Conservation (phyloP, 2,113 vertebrate species). For the Todiramphus saurophagus region DNA sequence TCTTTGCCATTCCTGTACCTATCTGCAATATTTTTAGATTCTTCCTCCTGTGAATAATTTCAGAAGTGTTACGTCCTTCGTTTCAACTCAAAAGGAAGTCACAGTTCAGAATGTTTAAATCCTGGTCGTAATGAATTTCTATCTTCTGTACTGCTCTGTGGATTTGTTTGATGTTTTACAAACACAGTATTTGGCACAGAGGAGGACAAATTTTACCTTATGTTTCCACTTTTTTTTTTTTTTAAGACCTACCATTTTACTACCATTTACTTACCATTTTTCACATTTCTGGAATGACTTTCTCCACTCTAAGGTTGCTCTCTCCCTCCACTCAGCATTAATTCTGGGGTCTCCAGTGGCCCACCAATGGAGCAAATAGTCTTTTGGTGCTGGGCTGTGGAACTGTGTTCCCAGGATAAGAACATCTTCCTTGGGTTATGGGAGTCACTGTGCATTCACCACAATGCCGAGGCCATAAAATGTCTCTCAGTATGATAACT, state of each 20-base stretch:
- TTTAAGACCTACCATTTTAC: neutral
- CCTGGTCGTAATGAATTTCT: neutral
- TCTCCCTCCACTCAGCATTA: neutral
- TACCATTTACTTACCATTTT: no score
- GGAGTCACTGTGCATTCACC: neutral
- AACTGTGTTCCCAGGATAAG: neutral
- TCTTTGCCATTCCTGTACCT: neutral
- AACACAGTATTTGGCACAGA: neutral
- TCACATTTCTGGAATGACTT: neutral
- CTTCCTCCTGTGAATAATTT: constrained; percentile 2
- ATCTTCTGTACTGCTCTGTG: neutral
- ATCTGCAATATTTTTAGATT: constrained; percentile 21
- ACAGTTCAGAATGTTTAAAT: neutral
- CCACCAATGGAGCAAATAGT: neutral
- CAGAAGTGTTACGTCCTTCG: neutral
- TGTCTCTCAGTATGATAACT: neutral
- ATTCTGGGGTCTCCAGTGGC: neutral
- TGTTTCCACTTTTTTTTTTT: neutral
- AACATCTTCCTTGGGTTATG: neutral
- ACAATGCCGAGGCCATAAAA: neutral
- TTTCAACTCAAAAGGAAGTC: neutral
- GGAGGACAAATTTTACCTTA: neutral
- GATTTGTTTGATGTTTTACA: neutral
- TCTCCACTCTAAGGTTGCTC: neutral
- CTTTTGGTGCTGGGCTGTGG: neutral